Conservation (phyloP, 2,797 vertebrate species). For the Emydoidea blandingii region DNA sequence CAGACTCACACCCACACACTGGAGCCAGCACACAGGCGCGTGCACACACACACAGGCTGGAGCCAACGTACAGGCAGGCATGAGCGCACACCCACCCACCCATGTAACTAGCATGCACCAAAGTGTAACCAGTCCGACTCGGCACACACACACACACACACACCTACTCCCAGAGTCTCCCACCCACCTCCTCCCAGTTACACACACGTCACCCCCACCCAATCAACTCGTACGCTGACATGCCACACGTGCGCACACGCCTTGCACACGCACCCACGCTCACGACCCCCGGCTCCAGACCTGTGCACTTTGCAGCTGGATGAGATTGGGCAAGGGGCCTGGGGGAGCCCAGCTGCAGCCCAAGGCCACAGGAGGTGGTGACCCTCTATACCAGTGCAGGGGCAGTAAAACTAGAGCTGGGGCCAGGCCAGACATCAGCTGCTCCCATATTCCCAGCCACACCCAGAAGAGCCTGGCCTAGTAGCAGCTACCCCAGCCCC, state of each 20-base stretch:
- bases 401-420: not conserved
- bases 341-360: not conserved
- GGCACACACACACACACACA: not conserved
- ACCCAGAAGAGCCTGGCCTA: not conserved
- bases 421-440: not conserved
- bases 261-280: not conserved
- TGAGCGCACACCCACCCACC: not conserved
- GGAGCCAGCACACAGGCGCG: accelerated
- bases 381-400: not conserved
- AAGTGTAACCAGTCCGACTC: not conserved
- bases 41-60: not conserved
- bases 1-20: not conserved
- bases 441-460: not conserved
- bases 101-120: not conserved
- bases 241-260: not conserved
- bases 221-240: not conserved
- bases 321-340: not conserved
- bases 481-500: not conserved
- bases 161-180: not conserved
- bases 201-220: not conserved
- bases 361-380: not conserved
- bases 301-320: not conserved
- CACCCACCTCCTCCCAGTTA: not conserved
- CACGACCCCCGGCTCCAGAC: not conserved
- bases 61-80: not conserved